Evolutionary conservation across 2,888 invertebrate genomes (phyloP).

Genomic region (Ethmia dodecea): DNA sequence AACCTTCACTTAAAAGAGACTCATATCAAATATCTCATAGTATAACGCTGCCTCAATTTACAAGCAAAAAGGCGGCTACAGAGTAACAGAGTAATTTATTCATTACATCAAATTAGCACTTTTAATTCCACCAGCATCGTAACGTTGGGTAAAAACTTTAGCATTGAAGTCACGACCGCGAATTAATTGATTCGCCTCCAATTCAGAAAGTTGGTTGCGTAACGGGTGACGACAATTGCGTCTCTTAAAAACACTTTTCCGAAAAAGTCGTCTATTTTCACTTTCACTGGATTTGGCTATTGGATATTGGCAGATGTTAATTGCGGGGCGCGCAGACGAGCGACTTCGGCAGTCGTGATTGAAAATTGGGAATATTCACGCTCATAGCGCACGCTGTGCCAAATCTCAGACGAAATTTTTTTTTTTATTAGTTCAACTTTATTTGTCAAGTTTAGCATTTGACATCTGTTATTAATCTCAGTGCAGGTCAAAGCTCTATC

Average conservation of each 20-base stretch:
- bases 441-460: too few relatives aligned
- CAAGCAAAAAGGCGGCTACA: conserved; percentile 4
- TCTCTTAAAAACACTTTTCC: conserved; percentile 30
- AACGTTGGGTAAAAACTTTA: too few relatives aligned
- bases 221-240: conserved; percentile 36
- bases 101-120: conserved; percentile 37
- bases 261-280: conserved; percentile 21
- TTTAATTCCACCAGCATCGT: conserved; percentile 43
- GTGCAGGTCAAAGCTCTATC: too few relatives aligned
- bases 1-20: too few relatives aligned
- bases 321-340: conserved; percentile 16
- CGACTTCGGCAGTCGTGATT: neutral
- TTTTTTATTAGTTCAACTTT: too few relatives aligned
- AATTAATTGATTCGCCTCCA: conserved; percentile 26
- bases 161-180: conserved; percentile 5
- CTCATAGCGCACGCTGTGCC: too few relatives aligned
- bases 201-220: conserved; percentile 41
- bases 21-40: too few relatives aligned
- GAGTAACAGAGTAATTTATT: conserved; percentile 21
- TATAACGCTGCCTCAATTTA: neutral
- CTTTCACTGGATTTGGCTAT: conserved; percentile 27
- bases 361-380: too few relatives aligned
- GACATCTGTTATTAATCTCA: too few relatives aligned
- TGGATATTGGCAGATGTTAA: too few relatives aligned
- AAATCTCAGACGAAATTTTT: too few relatives aligned